A percentile compares a stretch with the other conserved stretches of the same genome.
These are phyloP conservation scores for Pomatorhinus ruficollis DNA, from an alignment of 2,113 vertebrate species.

Conservation along the genomic window DNA sequence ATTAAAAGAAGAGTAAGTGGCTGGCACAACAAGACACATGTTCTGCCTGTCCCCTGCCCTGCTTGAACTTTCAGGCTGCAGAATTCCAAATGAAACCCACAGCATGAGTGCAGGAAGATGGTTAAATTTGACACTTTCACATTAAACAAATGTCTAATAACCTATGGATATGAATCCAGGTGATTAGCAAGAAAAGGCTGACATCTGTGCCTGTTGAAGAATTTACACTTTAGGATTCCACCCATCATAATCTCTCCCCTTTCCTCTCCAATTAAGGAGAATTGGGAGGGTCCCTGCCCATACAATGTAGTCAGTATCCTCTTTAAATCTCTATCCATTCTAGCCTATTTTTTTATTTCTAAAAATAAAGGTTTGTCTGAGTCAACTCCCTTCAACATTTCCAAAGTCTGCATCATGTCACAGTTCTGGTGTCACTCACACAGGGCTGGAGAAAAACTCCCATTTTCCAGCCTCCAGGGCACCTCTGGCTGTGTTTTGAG, in stretches of 20 bases:
- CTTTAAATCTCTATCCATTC: background rate
- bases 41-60: background rate
- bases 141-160: background rate
- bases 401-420: background rate
- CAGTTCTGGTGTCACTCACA: background rate
- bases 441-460: background rate
- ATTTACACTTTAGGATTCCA: background rate
- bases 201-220: background rate
- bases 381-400: background rate
- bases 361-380: background rate
- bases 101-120: background rate
- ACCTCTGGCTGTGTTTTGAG: background rate
- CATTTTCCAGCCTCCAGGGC: background rate
- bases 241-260: background rate
- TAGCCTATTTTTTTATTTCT: background rate
- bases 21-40: background rate
- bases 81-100: background rate
- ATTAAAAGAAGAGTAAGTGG: background rate
- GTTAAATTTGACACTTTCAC: background rate
- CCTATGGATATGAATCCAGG: background rate
- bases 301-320: background rate
- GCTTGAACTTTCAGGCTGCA: background rate
- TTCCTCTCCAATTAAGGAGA: background rate
- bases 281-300: background rate
- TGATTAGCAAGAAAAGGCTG: background rate